Base-by-base conservation (phyloP, 2,797 vertebrate genomes). In the Sternotherus odoratus region DNA sequence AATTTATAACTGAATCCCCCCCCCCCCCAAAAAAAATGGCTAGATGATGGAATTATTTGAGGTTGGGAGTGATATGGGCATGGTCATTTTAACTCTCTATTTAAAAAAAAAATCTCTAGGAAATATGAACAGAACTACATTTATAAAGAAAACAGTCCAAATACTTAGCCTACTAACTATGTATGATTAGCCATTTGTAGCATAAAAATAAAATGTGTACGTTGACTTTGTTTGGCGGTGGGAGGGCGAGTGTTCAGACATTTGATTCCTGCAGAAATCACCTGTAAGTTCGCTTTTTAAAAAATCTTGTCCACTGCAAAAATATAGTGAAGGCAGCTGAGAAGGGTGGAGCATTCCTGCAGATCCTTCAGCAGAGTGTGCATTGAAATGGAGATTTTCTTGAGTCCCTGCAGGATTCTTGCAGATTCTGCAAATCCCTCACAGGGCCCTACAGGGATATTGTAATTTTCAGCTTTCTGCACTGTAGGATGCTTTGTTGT, bases 351-450 rank as follows among this genome's bases (percentile, higher is more conserved):
- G 49, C 69, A 33, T 90, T 60, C 63, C 82, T 49, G 79, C 85
- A 87, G 85, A 54, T 80, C 74, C 74, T 77, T 77, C 30, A 2
- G 46, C 46, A n/a, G 86, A 17, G 33, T 77, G n/a, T n/a, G 72
- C 80, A 81, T 87, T 94, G 93, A 86, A 90, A 88, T 72, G 75
- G 86, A 95, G 86, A 79, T 91, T 93, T 89, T 83, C 86, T 84
- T 53, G 17, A 86, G 72, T 82, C 93, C 90, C 74, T 10, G 51
- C 72, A 75, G 87, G 77, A 87, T 90, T 90, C 82, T 72, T 79
- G 85, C 85, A 43, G 87, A 39, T 78, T 92, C 72, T n/a, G 82
- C 85, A 91, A 83, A 92, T 92, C 91, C 88, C 60, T 90, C 88
- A 7, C 3, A 28, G 77, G 60, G 49, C 60, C 86, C 80, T 89